Evolutionary conservation across 2,113 vertebrate genomes (phyloP), one percentile per base, ranked within the genome.

Genomic region (Phoxinus phoxinus): DNA sequence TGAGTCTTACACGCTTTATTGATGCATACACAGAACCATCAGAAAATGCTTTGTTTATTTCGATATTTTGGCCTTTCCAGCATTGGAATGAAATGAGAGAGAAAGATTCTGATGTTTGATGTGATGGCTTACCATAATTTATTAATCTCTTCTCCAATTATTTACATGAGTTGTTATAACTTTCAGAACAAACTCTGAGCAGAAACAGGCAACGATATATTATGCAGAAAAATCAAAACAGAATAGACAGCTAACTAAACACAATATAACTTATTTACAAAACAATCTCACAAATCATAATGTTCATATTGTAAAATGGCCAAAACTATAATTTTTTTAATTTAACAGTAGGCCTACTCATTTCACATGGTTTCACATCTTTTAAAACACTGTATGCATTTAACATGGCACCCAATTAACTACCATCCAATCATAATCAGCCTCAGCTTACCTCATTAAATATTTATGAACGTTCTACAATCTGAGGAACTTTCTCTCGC

Each of bases 61-160:
- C 8, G 11, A n/a, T 73, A 46, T 46, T 63, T 74, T 74, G 71
- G 71, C 23, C 23, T 25, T 74, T 46, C 41, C 41, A 46, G 23
- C 71, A 8, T 25, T 74, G 71, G 71, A 74, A 46, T 46, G 11
- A 74, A 74, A 74, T 74, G 23, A 74, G 41, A 48, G 71, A 74
- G 71, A 74, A 74, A 17, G 6, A 25, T 37, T 41, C 12, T 25
- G 3, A 15, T n/a, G 71, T 74, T 74, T 74, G 41, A 74, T 74
- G 71, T 46, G 5, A 41, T 46, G 71, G 3, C n/a, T 74, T 46
- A 9, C 23, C n/a, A 74, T 74, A 15, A 74, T 46, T 25, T 74
- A 25, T 74, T 46, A 74, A 74, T 74, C 12, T 27, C 71, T 46
- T 46, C 71, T 74, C 23, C 1, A 46, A 27, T 74, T 74, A 25